Evolutionary conservation across 2,888 invertebrate genomes (phyloP).

Genomic region (Troilus luridus): DNA sequence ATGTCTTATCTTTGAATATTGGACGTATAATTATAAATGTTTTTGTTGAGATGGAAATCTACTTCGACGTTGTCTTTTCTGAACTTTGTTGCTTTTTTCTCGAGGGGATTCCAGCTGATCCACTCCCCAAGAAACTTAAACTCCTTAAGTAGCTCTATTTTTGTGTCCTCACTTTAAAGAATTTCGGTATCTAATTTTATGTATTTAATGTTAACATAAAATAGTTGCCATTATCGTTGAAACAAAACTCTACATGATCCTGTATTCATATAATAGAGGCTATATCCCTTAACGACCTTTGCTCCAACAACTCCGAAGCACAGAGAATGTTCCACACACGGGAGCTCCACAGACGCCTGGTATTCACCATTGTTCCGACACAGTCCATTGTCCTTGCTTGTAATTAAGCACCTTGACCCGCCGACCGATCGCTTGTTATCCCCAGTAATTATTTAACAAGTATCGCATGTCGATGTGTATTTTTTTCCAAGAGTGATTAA

Average conservation of each 20-base stretch:
- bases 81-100: no score
- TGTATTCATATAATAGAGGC: neutral
- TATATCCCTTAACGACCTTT: neutral
- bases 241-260: neutral
- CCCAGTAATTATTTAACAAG: neutral
- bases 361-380: neutral
- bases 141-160: no score
- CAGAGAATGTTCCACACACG: neutral
- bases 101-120: no score
- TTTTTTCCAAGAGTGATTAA: neutral
- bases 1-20: no score
- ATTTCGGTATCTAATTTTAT: no score
- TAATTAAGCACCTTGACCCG: constrained; percentile 26
- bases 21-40: no score
- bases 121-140: no score
- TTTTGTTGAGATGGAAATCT: no score
- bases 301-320: neutral
- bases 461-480: neutral
- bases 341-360: neutral
- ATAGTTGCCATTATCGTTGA: neutral
- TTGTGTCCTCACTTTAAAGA: no score
- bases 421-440: neutral
- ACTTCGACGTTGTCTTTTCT: no score
- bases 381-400: neutral
- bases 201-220: no score